Evolutionary conservation across 2,888 invertebrate genomes (phyloP), one percentile per base, ranked within the genome.

Genomic region (Amphiduros pacificus): DNA sequence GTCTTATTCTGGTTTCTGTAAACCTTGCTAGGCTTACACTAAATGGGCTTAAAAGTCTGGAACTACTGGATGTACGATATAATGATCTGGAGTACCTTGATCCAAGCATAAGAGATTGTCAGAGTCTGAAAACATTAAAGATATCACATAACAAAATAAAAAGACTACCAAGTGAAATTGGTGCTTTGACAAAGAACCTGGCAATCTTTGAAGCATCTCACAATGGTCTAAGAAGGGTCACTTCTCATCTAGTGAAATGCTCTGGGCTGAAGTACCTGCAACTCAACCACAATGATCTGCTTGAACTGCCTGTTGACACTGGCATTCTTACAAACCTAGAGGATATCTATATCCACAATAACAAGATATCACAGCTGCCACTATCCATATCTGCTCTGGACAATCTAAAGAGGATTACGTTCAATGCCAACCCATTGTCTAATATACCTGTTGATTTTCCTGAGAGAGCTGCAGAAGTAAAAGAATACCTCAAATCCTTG

Each of bases 391-490:
- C 68, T 20, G 31, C 60, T 17, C 44, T 69, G 41, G 41, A 41
- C 2, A 57, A 61, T 9, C 61, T 69, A 24, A 49, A 57, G 48
- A 24, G 40, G 20, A 60, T 69, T 28, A 32, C 53, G 22, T 68
- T 68, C 55, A 61, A 68, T 52, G 40, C 54, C 20, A 69, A 69
- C 49, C 66, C 68, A 14, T 57, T 69, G 22, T 63, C 62, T 24
- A 68, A 69, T 59, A 68, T 69, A 20, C 68, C 69, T 1, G 54
- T 48, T 11, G 69, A 69, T 56, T 68, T 69, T 36, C 66, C 67
- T 29, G 64, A 66, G 44, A 48, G 63, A n/a, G 41, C 61, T 20
- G 32, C 36, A 2, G 68, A 66, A n/a, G 64, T 66, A 11, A 48
- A 40, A 17, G 59, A 64, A 27, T 69, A 69, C 56, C 62, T 69